phyloP scores from a whole-genome alignment of 2,888 invertebrate species.

The Pyrrhosoma nymphula region DNA sequence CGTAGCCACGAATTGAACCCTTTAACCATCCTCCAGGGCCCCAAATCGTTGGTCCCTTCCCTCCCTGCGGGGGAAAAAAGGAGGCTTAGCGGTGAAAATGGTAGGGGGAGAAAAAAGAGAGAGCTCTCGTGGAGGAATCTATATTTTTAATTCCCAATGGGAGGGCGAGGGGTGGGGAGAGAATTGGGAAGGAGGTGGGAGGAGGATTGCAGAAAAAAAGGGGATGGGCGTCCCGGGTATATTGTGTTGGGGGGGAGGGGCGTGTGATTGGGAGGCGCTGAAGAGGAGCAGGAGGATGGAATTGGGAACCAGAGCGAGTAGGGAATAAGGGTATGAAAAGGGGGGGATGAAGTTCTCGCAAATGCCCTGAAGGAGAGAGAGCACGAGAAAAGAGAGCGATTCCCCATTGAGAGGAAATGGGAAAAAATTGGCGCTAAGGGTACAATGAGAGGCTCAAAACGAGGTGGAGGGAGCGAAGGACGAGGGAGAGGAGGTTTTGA shows the following conservation, averaged over 20 bases:
- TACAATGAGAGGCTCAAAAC: not conserved
- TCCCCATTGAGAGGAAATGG: slow-evolving; percentile 51
- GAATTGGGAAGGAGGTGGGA: not conserved
- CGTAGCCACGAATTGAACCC: slow-evolving; percentile 14
- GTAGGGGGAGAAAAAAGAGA: not conserved
- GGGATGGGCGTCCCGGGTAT: no score
- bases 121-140: not conserved
- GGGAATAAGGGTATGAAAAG: not conserved
- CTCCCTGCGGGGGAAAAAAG: not conserved
- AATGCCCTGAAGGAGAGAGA: not conserved
- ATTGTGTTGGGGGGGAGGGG: not conserved
- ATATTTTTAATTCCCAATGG: slow-evolving; percentile 48
- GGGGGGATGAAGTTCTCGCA: not conserved
- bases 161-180: not conserved
- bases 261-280: not conserved
- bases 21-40: not conserved
- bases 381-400: not conserved
- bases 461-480: not conserved
- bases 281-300: not conserved
- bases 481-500: not conserved
- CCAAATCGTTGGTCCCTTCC: not conserved
- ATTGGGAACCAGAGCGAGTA: not conserved
- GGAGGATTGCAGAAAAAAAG: not conserved
- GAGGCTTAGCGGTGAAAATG: not conserved
- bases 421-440: slow-evolving; percentile 62